phyloP scores from a whole-genome alignment of 2,797 vertebrate species.

The Atherinosoma microstoma region DNA sequence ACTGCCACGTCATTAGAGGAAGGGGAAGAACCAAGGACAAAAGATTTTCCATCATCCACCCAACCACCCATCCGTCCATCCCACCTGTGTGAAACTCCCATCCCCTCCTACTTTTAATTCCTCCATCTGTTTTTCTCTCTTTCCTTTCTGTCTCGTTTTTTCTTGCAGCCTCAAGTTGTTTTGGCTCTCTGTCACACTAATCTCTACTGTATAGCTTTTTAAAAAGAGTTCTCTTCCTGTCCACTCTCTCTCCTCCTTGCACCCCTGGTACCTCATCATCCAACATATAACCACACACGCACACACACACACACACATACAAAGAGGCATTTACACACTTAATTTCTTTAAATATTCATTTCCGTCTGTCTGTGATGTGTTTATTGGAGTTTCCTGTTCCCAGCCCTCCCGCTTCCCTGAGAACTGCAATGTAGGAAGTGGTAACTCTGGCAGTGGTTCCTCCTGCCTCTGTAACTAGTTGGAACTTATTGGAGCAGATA shows the following conservation, averaged over 20 bases:
- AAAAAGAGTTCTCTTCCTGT: slow-evolving; percentile 45
- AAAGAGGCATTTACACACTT: slow-evolving; percentile 54
- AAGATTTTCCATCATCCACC: slow-evolving; percentile 77
- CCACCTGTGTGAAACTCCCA: slow-evolving; percentile 78
- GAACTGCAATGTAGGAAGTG: slow-evolving; percentile 80
- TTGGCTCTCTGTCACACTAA: slow-evolving; percentile 57
- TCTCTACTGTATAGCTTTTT: slow-evolving; percentile 54
- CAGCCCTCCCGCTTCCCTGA: slow-evolving; percentile 78
- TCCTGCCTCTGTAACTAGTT: slow-evolving; percentile 44
- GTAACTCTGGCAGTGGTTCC: slow-evolving; percentile 67
- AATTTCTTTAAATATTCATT: slow-evolving; percentile 82
- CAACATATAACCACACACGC: slow-evolving; percentile 28
- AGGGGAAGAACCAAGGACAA: slow-evolving; percentile 59
- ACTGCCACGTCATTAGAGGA: slow-evolving; percentile 76
- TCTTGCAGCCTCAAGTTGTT: slow-evolving; percentile 66
- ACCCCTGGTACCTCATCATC: slow-evolving; percentile 59
- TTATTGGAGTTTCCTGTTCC: slow-evolving; percentile 80
- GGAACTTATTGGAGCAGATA: slow-evolving; percentile 33
- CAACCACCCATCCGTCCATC: slow-evolving; percentile 67
- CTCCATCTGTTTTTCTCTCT: slow-evolving; percentile 79
- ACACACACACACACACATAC: slow-evolving; percentile 26
- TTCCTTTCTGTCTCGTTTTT: slow-evolving; percentile 55
- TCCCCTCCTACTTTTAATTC: slow-evolving; percentile 69
- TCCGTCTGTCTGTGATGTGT: slow-evolving; percentile 77
- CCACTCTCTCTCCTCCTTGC: slow-evolving; percentile 34